Base-by-base conservation (phyloP, 2,113 vertebrate genomes). In the Chamaetylas fuelleborni region DNA sequence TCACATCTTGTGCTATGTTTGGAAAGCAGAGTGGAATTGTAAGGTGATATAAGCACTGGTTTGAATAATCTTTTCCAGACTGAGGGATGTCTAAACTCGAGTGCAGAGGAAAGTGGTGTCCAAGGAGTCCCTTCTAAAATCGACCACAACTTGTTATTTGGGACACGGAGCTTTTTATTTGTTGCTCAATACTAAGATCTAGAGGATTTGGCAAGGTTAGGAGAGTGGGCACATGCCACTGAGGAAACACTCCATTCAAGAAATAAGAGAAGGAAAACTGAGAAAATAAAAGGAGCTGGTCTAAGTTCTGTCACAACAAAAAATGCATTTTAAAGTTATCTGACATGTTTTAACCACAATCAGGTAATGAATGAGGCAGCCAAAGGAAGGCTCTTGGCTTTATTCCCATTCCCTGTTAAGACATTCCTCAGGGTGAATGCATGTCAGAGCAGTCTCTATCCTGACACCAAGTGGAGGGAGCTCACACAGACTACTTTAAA, bases 381-480 rank as follows among this genome's bases (percentile, higher is more conserved):
- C 66, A 64, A 86, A 64, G 51, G 62, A 86, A 88, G 19, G 22
- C 28, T 69, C 25, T 57, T 95, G 94, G 84, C 73, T 91, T 87
- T 91, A 34, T 23, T 91, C 78, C 81, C 15, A 2, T 22, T 60
- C n/a, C 23, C 34, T 81, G 18, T 71, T 79, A 67, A 62, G 45
- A 76, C 48, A 34, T 19, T 81, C 25, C 36, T 74, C 65, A 33
- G 43, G 38, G 7, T 50, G 61, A 88, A 54, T 2, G 1, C 22
- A 18, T 24, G n/a, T 82, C 73, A 84, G 19, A 95, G 57, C 57
- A 95, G 70, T 50, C 81, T 95, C 89, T 79, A 79, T 45, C 73
- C 95, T 95, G 96, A 97, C 93, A 96, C 89, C 94, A 96, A 92
- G 93, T 65, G 93, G 91, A 95, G 51, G 79, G 40, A 84, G 23